Evolutionary conservation across 2,113 vertebrate species (phyloP).

Genomic region (Bubo bubo): DNA sequence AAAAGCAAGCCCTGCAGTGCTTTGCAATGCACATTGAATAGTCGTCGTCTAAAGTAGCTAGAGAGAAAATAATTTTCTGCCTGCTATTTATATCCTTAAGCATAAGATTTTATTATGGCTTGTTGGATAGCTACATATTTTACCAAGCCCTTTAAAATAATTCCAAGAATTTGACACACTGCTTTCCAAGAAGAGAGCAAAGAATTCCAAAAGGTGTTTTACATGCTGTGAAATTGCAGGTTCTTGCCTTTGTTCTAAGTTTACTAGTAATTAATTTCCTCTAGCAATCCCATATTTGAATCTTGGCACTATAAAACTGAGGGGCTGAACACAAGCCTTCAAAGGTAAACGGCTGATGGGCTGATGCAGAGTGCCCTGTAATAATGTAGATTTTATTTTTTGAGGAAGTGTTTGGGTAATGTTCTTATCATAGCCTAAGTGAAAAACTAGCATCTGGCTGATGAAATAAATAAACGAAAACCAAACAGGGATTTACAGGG

Average conservation of each 20-base stretch:
- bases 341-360: constrained; percentile 27
- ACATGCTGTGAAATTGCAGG: constrained; percentile 66
- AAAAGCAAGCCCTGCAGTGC: neutral
- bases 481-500: neutral
- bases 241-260: constrained; percentile 67
- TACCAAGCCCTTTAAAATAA: constrained; percentile 5
- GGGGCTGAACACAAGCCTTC: constrained; percentile 31
- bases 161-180: constrained; percentile 43
- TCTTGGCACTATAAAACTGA: constrained; percentile 49
- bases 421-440: constrained; percentile 16
- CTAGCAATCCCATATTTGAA: constrained; percentile 56
- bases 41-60: neutral
- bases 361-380: neutral
- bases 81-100: constrained; percentile 29
- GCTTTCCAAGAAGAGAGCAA: constrained; percentile 49
- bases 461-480: constrained; percentile 34
- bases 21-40: neutral
- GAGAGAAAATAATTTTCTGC: constrained; percentile 9
- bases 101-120: neutral
- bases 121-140: neutral
- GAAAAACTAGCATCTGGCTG: constrained; percentile 36
- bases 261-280: constrained; percentile 72
- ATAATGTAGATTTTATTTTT: constrained; percentile 10
- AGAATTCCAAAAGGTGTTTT: constrained; percentile 66
- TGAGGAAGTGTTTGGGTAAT: constrained; percentile 33